These are phyloP conservation scores for Drosophila paucipuncta DNA, from an alignment of 2,888 invertebrate species.

Conservation along the genomic window DNA sequence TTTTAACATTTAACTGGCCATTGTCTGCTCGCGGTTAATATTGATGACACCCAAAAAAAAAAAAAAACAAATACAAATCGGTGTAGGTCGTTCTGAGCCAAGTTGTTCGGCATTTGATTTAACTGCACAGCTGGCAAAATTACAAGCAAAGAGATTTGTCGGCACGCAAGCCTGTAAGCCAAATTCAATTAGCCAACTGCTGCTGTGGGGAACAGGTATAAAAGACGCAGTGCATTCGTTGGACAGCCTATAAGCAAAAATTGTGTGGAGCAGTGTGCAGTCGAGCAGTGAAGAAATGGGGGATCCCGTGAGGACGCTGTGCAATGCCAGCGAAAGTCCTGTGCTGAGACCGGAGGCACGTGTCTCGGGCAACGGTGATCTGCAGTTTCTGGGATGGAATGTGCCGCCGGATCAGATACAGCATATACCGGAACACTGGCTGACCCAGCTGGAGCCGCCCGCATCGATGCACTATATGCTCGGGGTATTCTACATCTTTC, in stretches of 20 bases:
- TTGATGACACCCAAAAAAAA: slow-evolving; percentile 2
- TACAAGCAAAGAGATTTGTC: slow-evolving; percentile 53
- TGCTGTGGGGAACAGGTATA: slow-evolving; percentile 45
- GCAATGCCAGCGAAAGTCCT: slow-evolving; percentile 71
- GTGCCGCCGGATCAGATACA: slow-evolving; percentile 90
- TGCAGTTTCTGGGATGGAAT: slow-evolving; percentile 90
- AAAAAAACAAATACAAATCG: background rate
- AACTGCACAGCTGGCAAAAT: slow-evolving; percentile 70
- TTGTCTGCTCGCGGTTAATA: slow-evolving; percentile 11
- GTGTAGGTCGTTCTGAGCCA: slow-evolving; percentile 18
- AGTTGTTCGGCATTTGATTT: slow-evolving; percentile 9
- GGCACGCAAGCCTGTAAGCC: slow-evolving; percentile 60
- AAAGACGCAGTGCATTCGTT: slow-evolving; percentile 19
- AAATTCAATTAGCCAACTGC: slow-evolving; percentile 69
- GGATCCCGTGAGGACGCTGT: slow-evolving; percentile 56
- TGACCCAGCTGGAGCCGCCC: slow-evolving; percentile 91
- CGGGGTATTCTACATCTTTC: slow-evolving; percentile 90
- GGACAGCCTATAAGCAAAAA: slow-evolving; percentile 13
- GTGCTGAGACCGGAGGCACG: slow-evolving; percentile 72
- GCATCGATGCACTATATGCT: slow-evolving; percentile 92
- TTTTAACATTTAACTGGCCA: background rate
- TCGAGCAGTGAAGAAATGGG: slow-evolving; percentile 25
- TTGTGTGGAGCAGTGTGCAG: slow-evolving; percentile 11
- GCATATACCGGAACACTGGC: slow-evolving; percentile 93
- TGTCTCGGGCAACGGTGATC: slow-evolving; percentile 66